Evolutionary conservation across 2,113 vertebrate species (phyloP), one percentile per base, ranked within the genome.

Genomic region (Grallaria varia): DNA sequence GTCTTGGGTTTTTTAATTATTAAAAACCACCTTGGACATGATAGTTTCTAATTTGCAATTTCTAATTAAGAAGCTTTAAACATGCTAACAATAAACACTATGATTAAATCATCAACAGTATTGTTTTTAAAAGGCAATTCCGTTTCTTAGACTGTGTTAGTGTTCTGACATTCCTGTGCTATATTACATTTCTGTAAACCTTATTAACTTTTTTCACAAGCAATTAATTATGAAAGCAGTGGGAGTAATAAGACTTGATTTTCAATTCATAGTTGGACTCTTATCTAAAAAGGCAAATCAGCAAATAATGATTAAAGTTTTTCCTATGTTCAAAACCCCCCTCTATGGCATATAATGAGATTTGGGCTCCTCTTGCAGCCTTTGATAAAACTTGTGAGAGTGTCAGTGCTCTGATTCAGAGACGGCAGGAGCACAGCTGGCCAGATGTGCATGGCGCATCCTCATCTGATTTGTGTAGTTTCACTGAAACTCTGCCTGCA

Each of bases 121-220:
- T 73, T 92, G 42, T 76, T 84, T 84, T 49, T 40, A 68, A 87
- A 74, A 92, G 16, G 39, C 64, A 73, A 64, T 87, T 90, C 53
- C 14, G 55, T 73, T 90, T 84, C 74, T 96, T 88, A 74, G 50
- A 33, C 23, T 66, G 12, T 69, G 49, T 89, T 86, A 45, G 49
- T 74, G 66, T 82, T 74, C 66, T 93, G 66, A 85, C 56, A 62
- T 71, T 92, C 82, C 50, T 62, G 40, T 50, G 80, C 87, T 91
- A 49, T n/a, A 77, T 87, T 84, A 74, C 64, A 44, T 77, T 77
- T 71, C 88, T 90, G 68, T 87, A 93, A 91, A 80, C 53, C 33
- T 93, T 64, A 81, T 80, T 92, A 93, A 89, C 78, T 90, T 93
- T 93, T 89, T 84, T 81, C 89, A 74, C 89, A 90, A 84, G 78